Evolutionary conservation across 1,140 invertebrate genomes (phyloP).

Genomic region (Brachionus paranguensis): DNA sequence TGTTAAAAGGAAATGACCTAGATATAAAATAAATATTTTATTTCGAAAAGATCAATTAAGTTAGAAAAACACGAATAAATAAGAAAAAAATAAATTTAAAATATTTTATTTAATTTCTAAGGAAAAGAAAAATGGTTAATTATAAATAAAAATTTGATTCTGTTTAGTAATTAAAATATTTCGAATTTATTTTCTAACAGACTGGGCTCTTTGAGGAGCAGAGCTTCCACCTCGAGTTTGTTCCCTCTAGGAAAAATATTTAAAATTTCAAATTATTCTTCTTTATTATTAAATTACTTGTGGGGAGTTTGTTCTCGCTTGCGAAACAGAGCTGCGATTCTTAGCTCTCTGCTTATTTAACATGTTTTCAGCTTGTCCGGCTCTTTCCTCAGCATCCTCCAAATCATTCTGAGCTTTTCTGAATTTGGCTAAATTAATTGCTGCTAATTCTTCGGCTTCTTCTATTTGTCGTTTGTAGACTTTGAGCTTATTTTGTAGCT

Average conservation of each 20-base stretch:
- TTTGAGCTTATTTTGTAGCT: constrained; percentile 98
- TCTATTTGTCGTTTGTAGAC: constrained; percentile 99
- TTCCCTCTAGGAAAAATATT: background rate
- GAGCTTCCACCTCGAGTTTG: background rate
- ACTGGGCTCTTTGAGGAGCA: background rate
- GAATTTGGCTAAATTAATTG: constrained; percentile 97
- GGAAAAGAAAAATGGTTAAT: background rate
- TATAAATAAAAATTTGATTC: background rate
- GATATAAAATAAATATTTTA: no score
- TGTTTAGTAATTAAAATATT: background rate
- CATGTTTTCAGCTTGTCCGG: constrained; percentile 91
- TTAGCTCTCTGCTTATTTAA: constrained; percentile 96
- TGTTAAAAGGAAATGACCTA: no score
- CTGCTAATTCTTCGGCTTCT: constrained; percentile 96
- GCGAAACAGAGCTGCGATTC: constrained; percentile 67
- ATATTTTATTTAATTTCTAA: background rate
- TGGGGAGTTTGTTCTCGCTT: background rate
- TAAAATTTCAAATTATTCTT: background rate
- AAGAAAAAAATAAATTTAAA: background rate
- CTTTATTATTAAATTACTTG: background rate
- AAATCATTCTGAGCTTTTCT: constrained; percentile 68
- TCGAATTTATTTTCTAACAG: background rate
- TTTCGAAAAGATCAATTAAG: no score
- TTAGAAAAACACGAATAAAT: no score
- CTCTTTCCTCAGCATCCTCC: constrained; percentile 92